These are phyloP conservation scores for Eupleurogrammus muticus DNA, from an alignment of 2,797 vertebrate species.

Conservation along the genomic window DNA sequence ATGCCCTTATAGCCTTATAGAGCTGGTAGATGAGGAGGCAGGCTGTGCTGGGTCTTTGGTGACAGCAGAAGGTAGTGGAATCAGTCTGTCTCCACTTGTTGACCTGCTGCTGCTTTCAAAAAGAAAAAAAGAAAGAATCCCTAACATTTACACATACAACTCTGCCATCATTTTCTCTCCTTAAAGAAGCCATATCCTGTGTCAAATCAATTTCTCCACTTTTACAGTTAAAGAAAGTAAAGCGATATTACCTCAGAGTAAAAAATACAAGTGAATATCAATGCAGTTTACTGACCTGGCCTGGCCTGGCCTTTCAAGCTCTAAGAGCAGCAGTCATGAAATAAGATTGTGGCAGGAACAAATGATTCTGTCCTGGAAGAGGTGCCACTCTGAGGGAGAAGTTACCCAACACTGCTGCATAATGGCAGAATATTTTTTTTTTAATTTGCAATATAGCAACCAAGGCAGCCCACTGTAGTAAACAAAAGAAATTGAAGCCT, in stretches of 20 bases:
- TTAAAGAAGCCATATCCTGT: not conserved
- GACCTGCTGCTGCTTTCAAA: slow-evolving; percentile 15
- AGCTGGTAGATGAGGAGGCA: slow-evolving; percentile 35
- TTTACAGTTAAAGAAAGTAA: slow-evolving; percentile 14
- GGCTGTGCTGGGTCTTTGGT: not conserved
- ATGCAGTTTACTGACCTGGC: not conserved
- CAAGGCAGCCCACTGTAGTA: slow-evolving; percentile 4
- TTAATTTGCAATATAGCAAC: slow-evolving; percentile 32
- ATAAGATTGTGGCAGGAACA: slow-evolving; percentile 10
- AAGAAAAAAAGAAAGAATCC: not conserved
- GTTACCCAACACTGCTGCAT: slow-evolving; percentile 29
- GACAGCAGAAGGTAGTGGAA: slow-evolving; percentile 25
- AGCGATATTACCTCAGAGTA: slow-evolving; percentile 28
- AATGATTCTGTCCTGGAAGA: slow-evolving; percentile 17
- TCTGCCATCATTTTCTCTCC: slow-evolving; percentile 5
- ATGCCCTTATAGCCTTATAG: slow-evolving; percentile 52
- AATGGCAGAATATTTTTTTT: slow-evolving; percentile 36
- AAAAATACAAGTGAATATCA: slow-evolving; percentile 22
- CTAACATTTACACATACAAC: slow-evolving; percentile 5
- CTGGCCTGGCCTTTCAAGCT: slow-evolving; percentile 12
- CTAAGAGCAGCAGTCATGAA: slow-evolving; percentile 9
- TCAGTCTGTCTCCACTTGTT: slow-evolving; percentile 8
- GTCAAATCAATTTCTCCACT: slow-evolving; percentile 27
- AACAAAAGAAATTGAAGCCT: slow-evolving; percentile 19
- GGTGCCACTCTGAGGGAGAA: slow-evolving; percentile 23